phyloP scores from a whole-genome alignment of 1,140 invertebrate species.

The Drosophila grimshawi region DNA sequence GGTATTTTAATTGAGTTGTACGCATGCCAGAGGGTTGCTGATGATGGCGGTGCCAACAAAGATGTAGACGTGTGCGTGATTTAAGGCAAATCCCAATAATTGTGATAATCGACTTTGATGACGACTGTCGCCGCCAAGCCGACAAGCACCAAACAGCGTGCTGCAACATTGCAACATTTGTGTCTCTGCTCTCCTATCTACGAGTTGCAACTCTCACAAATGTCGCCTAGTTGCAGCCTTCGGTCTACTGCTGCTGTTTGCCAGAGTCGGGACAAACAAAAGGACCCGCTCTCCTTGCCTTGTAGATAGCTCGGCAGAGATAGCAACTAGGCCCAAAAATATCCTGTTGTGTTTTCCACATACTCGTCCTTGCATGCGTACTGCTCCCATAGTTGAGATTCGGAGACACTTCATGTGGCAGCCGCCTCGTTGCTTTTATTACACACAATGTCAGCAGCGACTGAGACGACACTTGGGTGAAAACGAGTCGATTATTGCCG shows the following conservation, averaged over 20 bases:
- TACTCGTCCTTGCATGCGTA: slow-evolving; percentile 1
- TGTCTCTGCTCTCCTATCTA: not conserved
- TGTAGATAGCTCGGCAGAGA: slow-evolving; percentile 12
- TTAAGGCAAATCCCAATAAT: slow-evolving; percentile 79
- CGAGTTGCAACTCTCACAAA: slow-evolving; percentile 24
- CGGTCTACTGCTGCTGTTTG: slow-evolving; percentile 3
- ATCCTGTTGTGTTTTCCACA: slow-evolving; percentile 43
- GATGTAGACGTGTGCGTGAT: slow-evolving; percentile 62
- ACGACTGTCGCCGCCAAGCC: slow-evolving; percentile 49
- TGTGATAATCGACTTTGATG: slow-evolving; percentile 79
- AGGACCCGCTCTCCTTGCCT: slow-evolving; percentile 15
- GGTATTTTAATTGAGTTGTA: slow-evolving; percentile 80
- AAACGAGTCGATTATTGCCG: slow-evolving; percentile 81
- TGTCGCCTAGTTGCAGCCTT: slow-evolving; percentile 10
- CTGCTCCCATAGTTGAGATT: slow-evolving; percentile 2
- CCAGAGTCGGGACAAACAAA: not conserved
- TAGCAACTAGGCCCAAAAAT: slow-evolving; percentile 19
- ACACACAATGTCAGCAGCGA: slow-evolving; percentile 51
- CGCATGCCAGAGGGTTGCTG: slow-evolving; percentile 39
- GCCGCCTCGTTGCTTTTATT: slow-evolving; percentile 53
- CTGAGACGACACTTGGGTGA: slow-evolving; percentile 75
- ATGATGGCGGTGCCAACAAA: slow-evolving; percentile 5
- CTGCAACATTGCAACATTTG: not conserved
- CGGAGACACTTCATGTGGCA: slow-evolving; percentile 18
- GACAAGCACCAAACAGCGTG: slow-evolving; percentile 26